A percentile compares a stretch with the other conserved stretches of the same genome.
These are phyloP conservation scores for Gallinago nigripennis DNA, from an alignment of 2,797 vertebrate genomes.

Conservation along the genomic window DNA sequence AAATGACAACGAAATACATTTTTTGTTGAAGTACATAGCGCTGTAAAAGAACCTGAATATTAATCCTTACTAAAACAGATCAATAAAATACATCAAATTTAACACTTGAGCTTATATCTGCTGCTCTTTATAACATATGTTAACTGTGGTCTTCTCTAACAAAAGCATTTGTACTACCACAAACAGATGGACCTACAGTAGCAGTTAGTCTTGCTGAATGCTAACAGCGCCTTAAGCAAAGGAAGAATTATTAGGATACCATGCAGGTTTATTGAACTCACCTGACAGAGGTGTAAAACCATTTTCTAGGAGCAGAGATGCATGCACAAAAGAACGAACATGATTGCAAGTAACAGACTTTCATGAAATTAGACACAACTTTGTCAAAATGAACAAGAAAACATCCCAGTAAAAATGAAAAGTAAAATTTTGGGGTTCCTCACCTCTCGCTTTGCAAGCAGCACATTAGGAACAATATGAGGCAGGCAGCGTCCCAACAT, in stretches of 20 bases:
- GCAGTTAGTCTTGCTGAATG: conserved; percentile 63
- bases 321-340: conserved; percentile 95
- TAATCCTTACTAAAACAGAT: background rate
- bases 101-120: background rate
- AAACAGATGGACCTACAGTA: conserved; percentile 77
- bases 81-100: background rate
- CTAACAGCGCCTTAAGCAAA: conserved; percentile 70
- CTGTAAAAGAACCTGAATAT: background rate
- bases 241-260: conserved; percentile 68
- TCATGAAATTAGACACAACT: conserved; percentile 69
- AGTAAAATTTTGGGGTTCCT: conserved; percentile 16
- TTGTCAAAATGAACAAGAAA: conserved; percentile 70
- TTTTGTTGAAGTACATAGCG: background rate
- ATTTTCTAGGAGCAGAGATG: conserved; percentile 97
- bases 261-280: conserved; percentile 87
- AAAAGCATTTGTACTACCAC: background rate
- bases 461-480: conserved; percentile 97
- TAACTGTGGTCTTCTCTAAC: background rate
- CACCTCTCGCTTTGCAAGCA: conserved; percentile 98
- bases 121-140: background rate
- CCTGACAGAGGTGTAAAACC: conserved; percentile 98
- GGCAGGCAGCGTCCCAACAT: conserved; percentile 98
- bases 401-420: conserved; percentile 4
- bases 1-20: background rate
- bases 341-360: conserved; percentile 84